Evolutionary conservation across 2,888 invertebrate genomes (phyloP).

Genomic region (Synergus umbraculus): DNA sequence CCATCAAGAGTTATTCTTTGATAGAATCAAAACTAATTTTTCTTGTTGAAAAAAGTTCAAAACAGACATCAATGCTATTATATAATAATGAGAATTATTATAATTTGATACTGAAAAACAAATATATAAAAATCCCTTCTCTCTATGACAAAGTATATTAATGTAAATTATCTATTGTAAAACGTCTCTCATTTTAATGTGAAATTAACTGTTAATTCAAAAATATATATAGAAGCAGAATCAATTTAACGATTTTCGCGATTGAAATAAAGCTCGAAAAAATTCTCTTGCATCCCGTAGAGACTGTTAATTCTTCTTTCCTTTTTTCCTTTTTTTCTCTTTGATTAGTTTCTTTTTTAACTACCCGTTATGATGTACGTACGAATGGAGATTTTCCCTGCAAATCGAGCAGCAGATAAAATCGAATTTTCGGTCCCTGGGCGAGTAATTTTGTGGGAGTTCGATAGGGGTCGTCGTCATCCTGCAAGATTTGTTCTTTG

Average conservation of each 20-base stretch:
- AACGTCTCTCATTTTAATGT: neutral
- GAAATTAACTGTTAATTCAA: neutral
- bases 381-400: slow-evolving; percentile 35
- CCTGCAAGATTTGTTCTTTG: slow-evolving; percentile 57
- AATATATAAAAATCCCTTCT: neutral
- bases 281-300: neutral
- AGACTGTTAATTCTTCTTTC: neutral
- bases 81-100: neutral
- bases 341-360: slow-evolving; percentile 1
- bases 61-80: neutral
- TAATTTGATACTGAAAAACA: neutral
- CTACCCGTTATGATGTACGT: neutral
- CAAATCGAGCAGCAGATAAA: slow-evolving; percentile 47
- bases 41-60: neutral
- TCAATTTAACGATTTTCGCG: neutral
- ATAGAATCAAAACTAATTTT: neutral
- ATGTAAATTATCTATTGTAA: too few species aligned
- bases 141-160: neutral
- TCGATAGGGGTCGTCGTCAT: slow-evolving; percentile 56
- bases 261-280: neutral
- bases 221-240: neutral
- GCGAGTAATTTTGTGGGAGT: slow-evolving; percentile 53
- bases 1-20: neutral
- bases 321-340: neutral
- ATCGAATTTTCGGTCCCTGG: slow-evolving; percentile 49